Evolutionary conservation across 1,140 invertebrate genomes (phyloP).

Genomic region (Melipona quadrifasciata): DNA sequence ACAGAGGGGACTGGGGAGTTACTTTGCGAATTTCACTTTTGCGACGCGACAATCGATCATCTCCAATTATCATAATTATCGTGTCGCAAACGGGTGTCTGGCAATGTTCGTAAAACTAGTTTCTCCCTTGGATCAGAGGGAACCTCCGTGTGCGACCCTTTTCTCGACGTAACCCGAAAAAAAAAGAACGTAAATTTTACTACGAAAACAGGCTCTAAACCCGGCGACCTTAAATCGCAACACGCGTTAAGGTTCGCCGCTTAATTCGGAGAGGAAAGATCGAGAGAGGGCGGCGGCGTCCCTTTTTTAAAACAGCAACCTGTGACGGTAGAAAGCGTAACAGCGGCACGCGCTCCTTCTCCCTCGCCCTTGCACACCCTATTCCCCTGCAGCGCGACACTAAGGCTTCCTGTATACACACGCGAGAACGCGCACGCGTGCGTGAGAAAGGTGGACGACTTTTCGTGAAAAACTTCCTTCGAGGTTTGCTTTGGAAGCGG

Average conservation of each 20-base stretch:
- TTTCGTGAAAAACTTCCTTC: conserved; percentile 60
- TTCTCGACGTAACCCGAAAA: too few relatives aligned
- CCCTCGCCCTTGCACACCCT: conserved; percentile 15
- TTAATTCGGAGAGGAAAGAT: background rate
- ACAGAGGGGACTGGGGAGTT: background rate
- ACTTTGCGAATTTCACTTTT: background rate
- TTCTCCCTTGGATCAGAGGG: background rate
- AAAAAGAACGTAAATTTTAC: background rate
- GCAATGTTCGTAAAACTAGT: background rate
- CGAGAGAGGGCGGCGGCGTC: background rate
- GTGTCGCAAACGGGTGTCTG: background rate
- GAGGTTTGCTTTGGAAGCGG: conserved; percentile 69
- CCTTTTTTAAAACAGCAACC: background rate
- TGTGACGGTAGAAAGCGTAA: background rate
- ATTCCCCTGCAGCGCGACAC: background rate
- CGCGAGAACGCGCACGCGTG: conserved; percentile 8
- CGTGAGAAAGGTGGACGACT: conserved; percentile 43
- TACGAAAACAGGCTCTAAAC: background rate
- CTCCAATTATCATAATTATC: background rate
- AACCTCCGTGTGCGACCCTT: too few relatives aligned
- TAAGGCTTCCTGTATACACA: conserved; percentile 13
- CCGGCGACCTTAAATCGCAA: too few relatives aligned
- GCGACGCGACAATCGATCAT: background rate
- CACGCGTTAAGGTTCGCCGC: background rate
- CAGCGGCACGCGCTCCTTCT: conserved; percentile 27